Evolutionary conservation across 2,888 invertebrate species (phyloP).

Genomic region (Protophormia terraenovae): DNA sequence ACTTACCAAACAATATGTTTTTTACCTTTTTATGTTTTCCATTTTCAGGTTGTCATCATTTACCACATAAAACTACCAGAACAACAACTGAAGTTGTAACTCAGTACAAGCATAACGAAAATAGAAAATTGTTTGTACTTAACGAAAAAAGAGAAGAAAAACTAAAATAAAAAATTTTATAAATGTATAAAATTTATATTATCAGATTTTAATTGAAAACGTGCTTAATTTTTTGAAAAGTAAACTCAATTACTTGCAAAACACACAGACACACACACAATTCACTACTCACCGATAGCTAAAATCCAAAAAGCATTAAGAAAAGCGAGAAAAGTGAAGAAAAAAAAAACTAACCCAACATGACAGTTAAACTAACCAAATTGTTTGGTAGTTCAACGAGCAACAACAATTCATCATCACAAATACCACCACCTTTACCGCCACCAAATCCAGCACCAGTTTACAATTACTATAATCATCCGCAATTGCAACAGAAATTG

Average conservation of each 20-base stretch:
- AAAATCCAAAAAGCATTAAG: not conserved
- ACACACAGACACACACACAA: too few species aligned
- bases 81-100: not conserved
- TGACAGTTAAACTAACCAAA: conserved; percentile 75
- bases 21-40: conserved; percentile 17
- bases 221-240: conserved; percentile 64
- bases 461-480: conserved; percentile 61
- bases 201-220: conserved; percentile 76
- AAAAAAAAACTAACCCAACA: conserved; percentile 65
- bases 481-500: conserved; percentile 56
- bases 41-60: conserved; percentile 52
- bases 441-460: conserved; percentile 41
- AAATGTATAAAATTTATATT: conserved; percentile 46
- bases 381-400: conserved; percentile 69
- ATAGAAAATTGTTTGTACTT: conserved; percentile 6
- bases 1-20: conserved; percentile 14
- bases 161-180: conserved; percentile 27
- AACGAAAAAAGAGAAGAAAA: conserved; percentile 13
- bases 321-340: not conserved
- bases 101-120: not conserved
- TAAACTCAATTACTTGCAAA: conserved; percentile 13
- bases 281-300: not conserved
- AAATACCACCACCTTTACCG: conserved; percentile 58
- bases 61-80: conserved; percentile 12
- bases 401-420: conserved; percentile 57